Conservation (phyloP, 2,888 invertebrate genomes). For the Patella ulyssiponensis region DNA sequence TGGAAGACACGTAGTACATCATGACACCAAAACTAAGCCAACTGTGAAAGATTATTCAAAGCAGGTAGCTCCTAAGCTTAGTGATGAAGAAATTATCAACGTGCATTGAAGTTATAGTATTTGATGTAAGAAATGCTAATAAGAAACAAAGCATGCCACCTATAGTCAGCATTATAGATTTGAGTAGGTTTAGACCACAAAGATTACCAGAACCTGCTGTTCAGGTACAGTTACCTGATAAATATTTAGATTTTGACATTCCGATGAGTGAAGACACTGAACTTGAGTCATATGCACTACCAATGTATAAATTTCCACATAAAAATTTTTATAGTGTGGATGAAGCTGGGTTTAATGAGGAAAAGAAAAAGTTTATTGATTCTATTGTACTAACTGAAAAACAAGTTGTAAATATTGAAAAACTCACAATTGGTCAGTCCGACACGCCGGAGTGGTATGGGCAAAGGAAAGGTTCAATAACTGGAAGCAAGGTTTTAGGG, state of each 20-base stretch:
- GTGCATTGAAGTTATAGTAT: too few species aligned
- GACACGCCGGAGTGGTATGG: constrained; percentile 24
- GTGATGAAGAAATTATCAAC: too few species aligned
- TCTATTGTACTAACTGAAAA: too few species aligned
- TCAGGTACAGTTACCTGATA: not conserved
- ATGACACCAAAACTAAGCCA: too few species aligned
- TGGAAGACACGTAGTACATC: too few species aligned
- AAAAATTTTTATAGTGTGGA: not conserved
- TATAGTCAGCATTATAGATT: constrained; percentile 25
- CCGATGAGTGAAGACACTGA: not conserved
- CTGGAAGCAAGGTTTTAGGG: constrained; percentile 14
- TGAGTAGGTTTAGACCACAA: constrained; percentile 15
- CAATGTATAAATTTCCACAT: constrained; percentile 17
- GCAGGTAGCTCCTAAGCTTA: too few species aligned
- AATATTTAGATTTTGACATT: constrained; percentile 15
- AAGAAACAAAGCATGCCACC: constrained; percentile 23
- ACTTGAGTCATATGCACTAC: constrained; percentile 10
- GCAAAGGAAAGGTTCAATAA: constrained; percentile 19
- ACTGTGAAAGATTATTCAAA: too few species aligned
- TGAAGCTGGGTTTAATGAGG: not conserved
- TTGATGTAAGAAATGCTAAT: too few species aligned
- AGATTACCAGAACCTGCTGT: not conserved
- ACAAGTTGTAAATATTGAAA: constrained; percentile 21
- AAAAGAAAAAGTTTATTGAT: constrained; percentile 16
- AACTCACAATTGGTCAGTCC: constrained; percentile 17